Evolutionary conservation across 1,140 invertebrate species (phyloP), one percentile per base, ranked within the genome.

Genomic region (Ectropis grisescens): DNA sequence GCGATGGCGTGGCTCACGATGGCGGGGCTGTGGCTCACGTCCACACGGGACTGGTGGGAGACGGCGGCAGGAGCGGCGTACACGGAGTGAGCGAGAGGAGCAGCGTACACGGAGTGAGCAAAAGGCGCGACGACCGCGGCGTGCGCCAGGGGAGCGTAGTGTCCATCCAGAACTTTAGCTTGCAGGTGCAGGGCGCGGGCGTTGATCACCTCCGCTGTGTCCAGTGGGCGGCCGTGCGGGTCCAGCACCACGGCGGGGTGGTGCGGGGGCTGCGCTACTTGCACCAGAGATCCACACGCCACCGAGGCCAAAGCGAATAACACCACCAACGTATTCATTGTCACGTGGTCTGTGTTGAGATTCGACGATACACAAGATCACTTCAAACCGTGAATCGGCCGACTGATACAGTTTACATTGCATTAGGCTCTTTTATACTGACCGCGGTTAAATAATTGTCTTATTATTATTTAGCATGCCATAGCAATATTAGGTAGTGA

Each of bases 311-410:
- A 16, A 44, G 69, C 76, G 55, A 66, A 75, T 49, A 85, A 82
- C 79, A 84, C 82, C 80, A 84, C 82, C 82, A 80, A 54, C 67
- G 68, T 62, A 56, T 67, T 79, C 79, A 82, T 82, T 40, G 43
- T 72, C 32, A 68, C 46, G 46, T 48, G 46, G 46, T 48, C 46
- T 48, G 46, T 48, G 46, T 48, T 40, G 23, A 19, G 36, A 48
- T 48, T 40, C 36, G 36, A 48, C 41, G 36, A 43, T 29, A 33
- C 15, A 43, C 33, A 43, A 36, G 46, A 48, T 48, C 40, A 54
- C 50, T 54, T 54, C 50, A 42, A 49, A 42, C 50, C 46, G 43
- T 38, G 29, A 33, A 33, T 39, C 32, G 45, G 44, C 28, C 32
- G 55, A 50, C 44, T 54, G 47, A 50, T 54, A 42, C 16, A 24